These are phyloP conservation scores for Drosophila sulfurigaster DNA, from an alignment of 1,140 invertebrate genomes.

Conservation along the genomic window DNA sequence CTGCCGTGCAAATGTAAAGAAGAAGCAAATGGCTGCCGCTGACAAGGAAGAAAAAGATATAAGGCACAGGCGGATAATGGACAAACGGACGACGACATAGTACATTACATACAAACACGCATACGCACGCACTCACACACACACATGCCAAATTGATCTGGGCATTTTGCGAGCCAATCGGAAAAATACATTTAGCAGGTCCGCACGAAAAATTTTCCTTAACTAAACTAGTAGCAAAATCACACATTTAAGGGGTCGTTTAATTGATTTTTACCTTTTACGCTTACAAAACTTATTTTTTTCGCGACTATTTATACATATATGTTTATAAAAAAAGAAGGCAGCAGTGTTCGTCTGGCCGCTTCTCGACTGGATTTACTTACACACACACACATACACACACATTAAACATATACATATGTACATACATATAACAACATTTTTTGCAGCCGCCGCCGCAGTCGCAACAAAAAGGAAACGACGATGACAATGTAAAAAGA, in stretches of 20 bases:
- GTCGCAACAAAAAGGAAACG: constrained; percentile 63
- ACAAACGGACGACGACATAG: constrained; percentile 24
- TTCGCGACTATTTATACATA: constrained; percentile 71
- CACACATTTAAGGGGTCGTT: constrained; percentile 19
- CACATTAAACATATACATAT: constrained; percentile 12
- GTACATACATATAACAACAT: constrained; percentile 44
- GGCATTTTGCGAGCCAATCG: constrained; percentile 40
- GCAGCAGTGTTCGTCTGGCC: constrained; percentile 37
- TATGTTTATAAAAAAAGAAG: constrained; percentile 45
- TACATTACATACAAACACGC: constrained; percentile 1
- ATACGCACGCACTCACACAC: constrained; percentile 13
- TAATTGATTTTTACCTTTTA: constrained; percentile 63
- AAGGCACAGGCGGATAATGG: constrained; percentile 73
- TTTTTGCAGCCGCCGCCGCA: constrained; percentile 56
- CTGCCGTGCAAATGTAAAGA: constrained; percentile 60
- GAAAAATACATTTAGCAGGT: constrained; percentile 44
- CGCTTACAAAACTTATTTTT: constrained; percentile 35
- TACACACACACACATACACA: constrained; percentile 36
- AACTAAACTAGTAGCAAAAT: constrained; percentile 8
- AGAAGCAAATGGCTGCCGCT: constrained; percentile 78
- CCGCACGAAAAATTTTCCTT: constrained; percentile 11
- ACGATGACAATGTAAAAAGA: constrained; percentile 75
- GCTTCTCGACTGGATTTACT: constrained; percentile 61
- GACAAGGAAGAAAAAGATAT: constrained; percentile 77
- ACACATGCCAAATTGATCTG: constrained; percentile 8